These are phyloP conservation scores for Hystrix brachyura DNA, from an alignment of 2,113 vertebrate species.

Conservation along the genomic window DNA sequence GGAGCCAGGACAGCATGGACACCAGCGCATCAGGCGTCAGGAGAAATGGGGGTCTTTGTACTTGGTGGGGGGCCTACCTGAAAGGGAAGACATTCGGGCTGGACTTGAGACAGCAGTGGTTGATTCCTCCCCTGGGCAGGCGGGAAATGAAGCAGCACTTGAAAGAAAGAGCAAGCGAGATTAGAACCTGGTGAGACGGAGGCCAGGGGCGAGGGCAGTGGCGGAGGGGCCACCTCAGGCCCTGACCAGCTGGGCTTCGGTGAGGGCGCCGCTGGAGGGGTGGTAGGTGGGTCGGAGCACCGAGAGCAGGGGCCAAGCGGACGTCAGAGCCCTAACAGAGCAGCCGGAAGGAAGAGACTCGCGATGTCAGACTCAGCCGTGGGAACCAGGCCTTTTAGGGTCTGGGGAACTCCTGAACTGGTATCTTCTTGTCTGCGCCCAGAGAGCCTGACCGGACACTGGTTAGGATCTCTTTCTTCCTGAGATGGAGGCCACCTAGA, in stretches of 20 bases:
- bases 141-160: neutral
- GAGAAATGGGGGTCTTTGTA: neutral
- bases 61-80: neutral
- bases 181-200: no score
- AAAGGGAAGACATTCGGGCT: neutral
- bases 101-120: neutral
- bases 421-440: neutral
- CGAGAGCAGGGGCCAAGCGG: neutral
- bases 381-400: neutral
- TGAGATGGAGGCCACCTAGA: neutral
- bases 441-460: neutral
- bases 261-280: neutral
- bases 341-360: no score
- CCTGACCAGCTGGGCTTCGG: neutral
- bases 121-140: neutral
- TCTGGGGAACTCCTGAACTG: neutral
- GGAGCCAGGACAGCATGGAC: neutral
- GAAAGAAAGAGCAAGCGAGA: neutral
- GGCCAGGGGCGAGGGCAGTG: neutral
- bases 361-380: neutral
- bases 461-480: neutral
- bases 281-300: neutral
- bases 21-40: neutral
- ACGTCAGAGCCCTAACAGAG: neutral
- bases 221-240: neutral